Conservation (phyloP, 2,113 vertebrate genomes). For the Taurulus bubalis region DNA sequence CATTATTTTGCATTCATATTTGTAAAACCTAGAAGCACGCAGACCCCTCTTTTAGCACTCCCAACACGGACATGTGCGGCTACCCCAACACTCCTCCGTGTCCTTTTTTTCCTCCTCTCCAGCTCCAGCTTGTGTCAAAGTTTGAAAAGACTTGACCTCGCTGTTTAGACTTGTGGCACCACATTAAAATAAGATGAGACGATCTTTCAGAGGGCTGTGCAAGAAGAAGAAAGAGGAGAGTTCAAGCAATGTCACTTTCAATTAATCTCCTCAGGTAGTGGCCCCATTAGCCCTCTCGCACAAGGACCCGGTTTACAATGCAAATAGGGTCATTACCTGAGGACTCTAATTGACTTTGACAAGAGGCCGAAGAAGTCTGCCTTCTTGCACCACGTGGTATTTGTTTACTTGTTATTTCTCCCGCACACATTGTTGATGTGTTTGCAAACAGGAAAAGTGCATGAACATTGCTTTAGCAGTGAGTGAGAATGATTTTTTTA, state of each 20-base stretch:
- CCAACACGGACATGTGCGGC: slow-evolving; percentile 63
- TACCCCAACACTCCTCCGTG: slow-evolving; percentile 77
- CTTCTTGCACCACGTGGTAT: slow-evolving; percentile 82
- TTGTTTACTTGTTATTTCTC: slow-evolving; percentile 89
- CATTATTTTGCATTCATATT: neutral
- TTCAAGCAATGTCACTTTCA: slow-evolving; percentile 95
- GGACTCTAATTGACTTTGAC: slow-evolving; percentile 96
- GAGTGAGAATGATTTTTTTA: neutral
- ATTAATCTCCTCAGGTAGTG: slow-evolving; percentile 93
- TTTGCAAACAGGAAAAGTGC: slow-evolving; percentile 2
- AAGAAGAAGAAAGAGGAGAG: slow-evolving; percentile 73
- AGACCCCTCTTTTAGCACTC: neutral
- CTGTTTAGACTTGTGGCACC: slow-evolving; percentile 91
- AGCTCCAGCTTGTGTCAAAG: slow-evolving; percentile 85
- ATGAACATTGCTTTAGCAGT: slow-evolving; percentile 10
- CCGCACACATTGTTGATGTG: slow-evolving; percentile 77
- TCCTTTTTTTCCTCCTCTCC: slow-evolving; percentile 48
- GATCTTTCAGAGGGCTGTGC: slow-evolving; percentile 89
- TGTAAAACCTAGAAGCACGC: neutral
- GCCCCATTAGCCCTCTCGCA: slow-evolving; percentile 94
- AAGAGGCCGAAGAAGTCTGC: slow-evolving; percentile 77
- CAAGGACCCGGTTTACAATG: slow-evolving; percentile 91
- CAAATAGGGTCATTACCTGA: slow-evolving; percentile 95
- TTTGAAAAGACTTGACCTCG: slow-evolving; percentile 89
- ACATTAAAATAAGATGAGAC: slow-evolving; percentile 93